Evolutionary conservation across 2,113 vertebrate species (phyloP), one percentile per base, ranked within the genome.

Genomic region (Psephotus haematonotus): DNA sequence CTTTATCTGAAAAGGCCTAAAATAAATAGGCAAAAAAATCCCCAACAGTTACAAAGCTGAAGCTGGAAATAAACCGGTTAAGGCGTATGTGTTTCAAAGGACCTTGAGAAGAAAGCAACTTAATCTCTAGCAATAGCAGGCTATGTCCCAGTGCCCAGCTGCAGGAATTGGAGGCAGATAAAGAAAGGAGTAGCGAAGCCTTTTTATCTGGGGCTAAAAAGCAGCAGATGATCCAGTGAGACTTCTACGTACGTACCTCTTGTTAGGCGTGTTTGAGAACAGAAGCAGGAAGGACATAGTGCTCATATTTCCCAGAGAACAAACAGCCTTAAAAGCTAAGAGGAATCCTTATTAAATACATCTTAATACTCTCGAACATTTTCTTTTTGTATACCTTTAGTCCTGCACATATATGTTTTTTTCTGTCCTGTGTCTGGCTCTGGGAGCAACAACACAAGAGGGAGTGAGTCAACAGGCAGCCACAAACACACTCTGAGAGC

Each of bases 211-310:
- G 6, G 43, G 23, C 35, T 71, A 43, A 67, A 71, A 39, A 64
- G 8, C 23, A 70, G 27, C 18, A 71, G 17, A 86, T 63, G 37
- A 91, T 23, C 28, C 50, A 74, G 22, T 23, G 27, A 84, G 31
- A 75, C 49, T 70, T 59, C 23, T 18, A 17, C 0, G 0, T 44
- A 46, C 0, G 0, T 44, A 46, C 0, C 0, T 70, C 28, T 37
- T 90, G 14, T 41, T 71, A 71, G 47, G 53, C 35, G 22, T 24
- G 7, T 63, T 67, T 75, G 39, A 53, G 23, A 83, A 77, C 17
- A 68, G 17, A 68, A 78, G 27, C 28, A 60, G 12, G 31, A 87
- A 87, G 20, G 44, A 19, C 1, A 1, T 17, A 37, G 22, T n/a
- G 91, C 22, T 75, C 29, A 8, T 60, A 53, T 70, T 82, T 91